Evolutionary conservation across 2,113 vertebrate species (phyloP).

Genomic region (Heliornis fulica): DNA sequence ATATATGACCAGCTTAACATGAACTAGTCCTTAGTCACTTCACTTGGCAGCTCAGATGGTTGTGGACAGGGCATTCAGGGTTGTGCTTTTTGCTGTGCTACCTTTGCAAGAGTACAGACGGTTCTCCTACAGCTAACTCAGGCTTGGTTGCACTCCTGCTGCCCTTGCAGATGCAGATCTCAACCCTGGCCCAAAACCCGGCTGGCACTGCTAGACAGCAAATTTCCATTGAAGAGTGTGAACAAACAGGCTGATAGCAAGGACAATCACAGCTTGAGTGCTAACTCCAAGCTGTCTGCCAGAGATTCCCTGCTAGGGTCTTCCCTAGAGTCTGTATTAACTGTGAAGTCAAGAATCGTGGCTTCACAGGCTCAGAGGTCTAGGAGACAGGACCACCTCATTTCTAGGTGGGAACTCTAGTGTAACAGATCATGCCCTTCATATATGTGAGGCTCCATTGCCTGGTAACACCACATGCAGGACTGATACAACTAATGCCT

Average conservation of each 20-base stretch:
- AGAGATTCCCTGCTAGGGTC: background rate
- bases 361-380: background rate
- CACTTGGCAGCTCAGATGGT: background rate
- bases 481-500: background rate
- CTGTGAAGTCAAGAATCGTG: background rate
- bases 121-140: background rate
- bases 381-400: background rate
- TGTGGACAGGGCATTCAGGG: background rate
- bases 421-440: background rate
- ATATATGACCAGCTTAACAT: background rate
- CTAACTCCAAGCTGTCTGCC: background rate
- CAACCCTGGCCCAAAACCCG: background rate
- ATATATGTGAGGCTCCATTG: background rate
- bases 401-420: background rate
- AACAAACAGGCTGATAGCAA: background rate
- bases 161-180: background rate
- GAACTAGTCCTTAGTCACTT: background rate
- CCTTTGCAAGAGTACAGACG: background rate
- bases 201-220: background rate
- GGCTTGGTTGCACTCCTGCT: background rate
- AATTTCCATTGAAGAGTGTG: background rate
- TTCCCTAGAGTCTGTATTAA: too few species aligned
- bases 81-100: background rate
- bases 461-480: accelerated
- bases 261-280: accelerated